Evolutionary conservation across 2,888 invertebrate species (phyloP).

Genomic region (Octonoba sinensis): DNA sequence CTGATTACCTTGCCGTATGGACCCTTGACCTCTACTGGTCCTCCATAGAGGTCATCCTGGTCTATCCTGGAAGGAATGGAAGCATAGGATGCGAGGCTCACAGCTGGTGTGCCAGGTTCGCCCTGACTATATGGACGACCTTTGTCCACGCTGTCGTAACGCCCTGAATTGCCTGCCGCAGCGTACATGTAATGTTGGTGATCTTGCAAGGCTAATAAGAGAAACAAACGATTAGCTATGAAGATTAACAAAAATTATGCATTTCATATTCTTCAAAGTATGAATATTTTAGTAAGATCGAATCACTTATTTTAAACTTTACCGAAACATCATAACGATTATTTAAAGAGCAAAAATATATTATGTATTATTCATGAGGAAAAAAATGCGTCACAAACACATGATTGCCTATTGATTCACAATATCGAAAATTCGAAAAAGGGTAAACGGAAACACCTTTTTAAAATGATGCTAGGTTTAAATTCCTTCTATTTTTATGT

Average conservation of each 20-base stretch:
- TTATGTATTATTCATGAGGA: no score
- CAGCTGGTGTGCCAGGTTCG: conserved; percentile 60
- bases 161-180: conserved; percentile 19
- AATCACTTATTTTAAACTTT: no score
- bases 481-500: no score
- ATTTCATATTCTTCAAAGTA: background rate
- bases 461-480: no score
- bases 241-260: background rate
- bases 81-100: conserved; percentile 63
- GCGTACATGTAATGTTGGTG: conserved; percentile 46
- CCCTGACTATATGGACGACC: conserved; percentile 60
- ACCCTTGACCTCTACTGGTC: conserved; percentile 53
- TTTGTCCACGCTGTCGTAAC: conserved; percentile 58
- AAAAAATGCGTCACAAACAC: no score
- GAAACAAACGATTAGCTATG: background rate
- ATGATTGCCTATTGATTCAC: no score
- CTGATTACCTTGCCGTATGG: conserved; percentile 63
- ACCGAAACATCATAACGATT: no score
- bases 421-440: no score
- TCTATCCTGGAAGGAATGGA: conserved; percentile 63
- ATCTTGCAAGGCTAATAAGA: conserved; percentile 47
- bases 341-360: no score
- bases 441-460: no score
- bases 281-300: no score
- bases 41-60: conserved; percentile 60